These are phyloP conservation scores for Picus viridis DNA, from an alignment of 2,797 vertebrate species.

Conservation along the genomic window DNA sequence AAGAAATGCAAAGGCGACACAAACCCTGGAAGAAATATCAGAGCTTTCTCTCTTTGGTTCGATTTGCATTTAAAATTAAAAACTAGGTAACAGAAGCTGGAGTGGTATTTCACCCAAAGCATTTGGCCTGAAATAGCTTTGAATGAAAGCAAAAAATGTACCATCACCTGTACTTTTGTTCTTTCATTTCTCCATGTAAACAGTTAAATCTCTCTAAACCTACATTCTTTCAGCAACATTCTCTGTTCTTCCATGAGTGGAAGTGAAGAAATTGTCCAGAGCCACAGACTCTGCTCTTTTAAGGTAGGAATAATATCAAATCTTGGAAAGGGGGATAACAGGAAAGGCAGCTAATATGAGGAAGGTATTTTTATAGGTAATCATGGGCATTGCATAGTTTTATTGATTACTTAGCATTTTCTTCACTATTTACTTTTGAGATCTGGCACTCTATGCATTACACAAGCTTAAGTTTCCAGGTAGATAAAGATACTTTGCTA, in stretches of 20 bases:
- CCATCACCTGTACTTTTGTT: background rate
- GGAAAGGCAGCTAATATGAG: background rate
- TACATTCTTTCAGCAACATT: background rate
- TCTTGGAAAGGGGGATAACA: background rate
- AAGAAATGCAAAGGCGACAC: background rate
- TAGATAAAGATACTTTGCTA: background rate
- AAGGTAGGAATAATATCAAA: background rate
- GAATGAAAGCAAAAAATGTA: background rate
- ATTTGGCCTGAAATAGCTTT: background rate
- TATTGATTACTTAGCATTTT: slow-evolving; percentile 4
- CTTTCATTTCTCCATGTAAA: background rate
- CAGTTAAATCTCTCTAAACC: background rate
- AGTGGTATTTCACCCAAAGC: background rate
- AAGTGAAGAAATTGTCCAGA: background rate
- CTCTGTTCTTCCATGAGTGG: background rate
- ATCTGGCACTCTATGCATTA: background rate
- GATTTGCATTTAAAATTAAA: slow-evolving; percentile 24
- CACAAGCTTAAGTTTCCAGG: fast-evolving
- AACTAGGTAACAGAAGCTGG: background rate
- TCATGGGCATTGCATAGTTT: background rate
- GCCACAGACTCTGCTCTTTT: background rate
- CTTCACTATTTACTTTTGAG: background rate
- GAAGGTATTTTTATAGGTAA: background rate
- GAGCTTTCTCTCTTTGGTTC: background rate
- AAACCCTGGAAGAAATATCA: background rate